Base-by-base conservation (phyloP, 2,888 invertebrate genomes). In the Drosophila leonis region DNA sequence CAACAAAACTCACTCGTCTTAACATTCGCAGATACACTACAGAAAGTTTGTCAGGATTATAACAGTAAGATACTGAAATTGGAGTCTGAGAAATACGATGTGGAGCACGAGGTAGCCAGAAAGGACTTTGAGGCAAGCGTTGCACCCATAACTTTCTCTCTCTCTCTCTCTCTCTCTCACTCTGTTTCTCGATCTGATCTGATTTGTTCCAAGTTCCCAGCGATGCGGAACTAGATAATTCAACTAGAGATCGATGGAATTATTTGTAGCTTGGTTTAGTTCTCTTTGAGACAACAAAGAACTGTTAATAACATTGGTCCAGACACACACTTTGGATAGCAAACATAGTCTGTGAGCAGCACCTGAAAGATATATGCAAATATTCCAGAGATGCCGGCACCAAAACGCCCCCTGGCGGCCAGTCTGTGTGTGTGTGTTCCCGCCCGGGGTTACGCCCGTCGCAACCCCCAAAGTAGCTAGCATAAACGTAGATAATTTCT, bases 71-170 rank as follows among this genome's bases (percentile, higher is more conserved):
- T 92, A 80, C 87, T 87, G 70, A 90, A 90, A 87, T 92, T 93
- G 93, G 93, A 93, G 92, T 91, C 91, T 89, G 88, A 97, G 94
- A 99, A 99, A 95, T 99, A 98, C 95, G 99, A 99, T 95, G 96
- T 98, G 95, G 99, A 99, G 95, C 95, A 96, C 94, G 97, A 97
- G 94, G 98, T 98, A 94, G 96, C 97, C 94, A 96, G 96, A 95
- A 98, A 97, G 96, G 97, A 98, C 94, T 95, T 96, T 94, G 98
- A 99, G 98, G 98, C 98, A 95, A 95, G 95, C 93, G 91, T 65
- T 74, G 57, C 69, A 83, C 49, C 62, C 63, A 66, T 42, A 63
- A 66, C 37, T 59, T 49, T 63, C 59, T 57, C 59, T 46, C 41
- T 54, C 61, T n/a, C 27, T 24, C 12, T 62, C 20, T 27, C 27